Evolutionary conservation across 2,113 vertebrate genomes (phyloP), one percentile per base, ranked within the genome.

Genomic region (Crotalus helleri): DNA sequence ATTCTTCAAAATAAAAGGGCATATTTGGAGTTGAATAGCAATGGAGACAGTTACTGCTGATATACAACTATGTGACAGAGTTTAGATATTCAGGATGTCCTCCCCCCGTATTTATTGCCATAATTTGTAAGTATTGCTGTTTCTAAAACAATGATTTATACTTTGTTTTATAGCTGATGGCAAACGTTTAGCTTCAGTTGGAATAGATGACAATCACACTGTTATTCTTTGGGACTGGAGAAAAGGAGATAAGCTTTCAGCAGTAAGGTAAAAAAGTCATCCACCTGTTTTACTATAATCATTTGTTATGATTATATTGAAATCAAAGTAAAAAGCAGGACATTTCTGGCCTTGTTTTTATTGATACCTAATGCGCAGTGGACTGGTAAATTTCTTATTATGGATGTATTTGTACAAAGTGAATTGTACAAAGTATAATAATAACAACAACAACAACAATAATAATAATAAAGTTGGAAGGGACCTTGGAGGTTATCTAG

Each of bases 141-240:
- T 64, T 95, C 90, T 51, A 93, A 64, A 54, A 33, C 93, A 95
- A 94, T 94, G 55, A 95, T 96, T 92, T 92, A 53, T 91, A 2
- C 94, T 26, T 87, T 0, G 93, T 96, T 93, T 96, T 96, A 49
- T 96, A 99, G 99, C 98, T 93, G 99, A 99, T 95, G 99, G 99
- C 89, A 99, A 99, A 95, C 98, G 99, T 3, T 96, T 99, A 96
- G 98, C 98, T 91, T 99, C 99, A 5, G 99, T 99, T 95, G 99
- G 99, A 89, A 98, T 99, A 95, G 99, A 99, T 95, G 99, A 99
- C 93, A 98, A 97, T 97, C 99, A 99, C 95, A 98, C 98, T 89
- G 92, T 99, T 95, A 98, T 99, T 90, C 97, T 99, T 51, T 99
- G 99, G 99, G 99, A 99, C 74, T 99, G 99, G 99, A 99, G 98